Evolutionary conservation across 2,888 invertebrate genomes (phyloP), one percentile per base, ranked within the genome.

Genomic region (Hyles lineata): DNA sequence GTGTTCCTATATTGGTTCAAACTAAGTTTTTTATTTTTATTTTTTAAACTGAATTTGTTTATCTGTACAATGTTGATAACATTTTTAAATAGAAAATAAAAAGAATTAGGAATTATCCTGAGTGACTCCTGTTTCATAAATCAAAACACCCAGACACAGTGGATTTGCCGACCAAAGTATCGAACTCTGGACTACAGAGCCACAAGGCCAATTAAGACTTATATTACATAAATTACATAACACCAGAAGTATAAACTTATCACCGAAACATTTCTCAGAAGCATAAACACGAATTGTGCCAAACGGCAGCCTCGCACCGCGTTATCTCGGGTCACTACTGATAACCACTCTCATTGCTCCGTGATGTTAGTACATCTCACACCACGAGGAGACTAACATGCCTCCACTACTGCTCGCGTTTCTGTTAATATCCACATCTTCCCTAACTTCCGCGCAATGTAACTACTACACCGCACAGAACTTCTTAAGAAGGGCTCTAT

Each of bases 401-500:
- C 63, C 35, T 23, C 55, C 58, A 67, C 23, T 67, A 67, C 23
- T 67, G 19, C 32, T 59, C 23, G 55, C 32, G 21, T 67, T 72
- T 23, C 25, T 72, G 3, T 58, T 67, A 35, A 58, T 72, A 29
- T 72, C 63, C 21, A 23, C 63, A 72, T 67, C 58, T 43, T 17
- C n/a, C 8, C 9, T 17, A 4, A 55, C 32, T 2, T 15, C 23
- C 55, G 70, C 70, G 17, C 87, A 89, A 77, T 90, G 90, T 70
- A 83, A 81, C 17, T 71, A 77, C 2, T 73, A 82, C 23, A 83
- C 55, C 1, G 87, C 88, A 0, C 75, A 75, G 1, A 76, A 77
- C 0, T 76, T 73, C 9, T 84, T 89, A 74, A 84, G 83, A 71
- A 78, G 88, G 70, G 83, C 89, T 0, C 75, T 89, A 6, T 89